phyloP scores from a whole-genome alignment of 1,140 invertebrate species.

The Pinna nobilis region DNA sequence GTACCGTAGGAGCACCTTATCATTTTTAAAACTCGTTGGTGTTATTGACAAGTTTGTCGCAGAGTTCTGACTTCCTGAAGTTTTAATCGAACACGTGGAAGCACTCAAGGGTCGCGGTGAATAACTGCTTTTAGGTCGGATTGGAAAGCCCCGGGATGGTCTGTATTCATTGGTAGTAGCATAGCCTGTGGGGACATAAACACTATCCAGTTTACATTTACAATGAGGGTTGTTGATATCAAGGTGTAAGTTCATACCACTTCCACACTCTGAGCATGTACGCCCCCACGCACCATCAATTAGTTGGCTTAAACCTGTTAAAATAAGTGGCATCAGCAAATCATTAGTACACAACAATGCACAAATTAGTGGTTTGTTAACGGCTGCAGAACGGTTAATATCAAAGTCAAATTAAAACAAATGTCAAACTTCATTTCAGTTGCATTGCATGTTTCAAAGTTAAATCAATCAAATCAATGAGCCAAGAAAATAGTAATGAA shows the following conservation, averaged over 20 bases:
- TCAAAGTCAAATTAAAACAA: no score
- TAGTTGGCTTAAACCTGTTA: conserved; percentile 56
- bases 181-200: conserved; percentile 44
- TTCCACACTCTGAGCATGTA: conserved; percentile 62
- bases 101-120: conserved; percentile 51
- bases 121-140: conserved; percentile 45
- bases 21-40: conserved; percentile 18
- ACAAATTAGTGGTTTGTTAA: no score
- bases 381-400: no score
- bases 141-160: conserved; percentile 41
- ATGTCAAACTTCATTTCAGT: no score
- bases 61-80: conserved; percentile 1
- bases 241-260: conserved; percentile 64
- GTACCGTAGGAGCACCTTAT: conserved; percentile 49
- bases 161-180: conserved; percentile 16
- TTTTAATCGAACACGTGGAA: conserved; percentile 9
- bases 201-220: conserved; percentile 64
- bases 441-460: no score
- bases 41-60: conserved; percentile 17
- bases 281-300: conserved; percentile 53
- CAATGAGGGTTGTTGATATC: conserved; percentile 62
- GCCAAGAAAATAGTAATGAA: no score
- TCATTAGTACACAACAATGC: no score
- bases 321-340: no score
- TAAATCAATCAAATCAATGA: no score